Conservation (phyloP, 1,140 invertebrate species). For the Samia ricini region DNA sequence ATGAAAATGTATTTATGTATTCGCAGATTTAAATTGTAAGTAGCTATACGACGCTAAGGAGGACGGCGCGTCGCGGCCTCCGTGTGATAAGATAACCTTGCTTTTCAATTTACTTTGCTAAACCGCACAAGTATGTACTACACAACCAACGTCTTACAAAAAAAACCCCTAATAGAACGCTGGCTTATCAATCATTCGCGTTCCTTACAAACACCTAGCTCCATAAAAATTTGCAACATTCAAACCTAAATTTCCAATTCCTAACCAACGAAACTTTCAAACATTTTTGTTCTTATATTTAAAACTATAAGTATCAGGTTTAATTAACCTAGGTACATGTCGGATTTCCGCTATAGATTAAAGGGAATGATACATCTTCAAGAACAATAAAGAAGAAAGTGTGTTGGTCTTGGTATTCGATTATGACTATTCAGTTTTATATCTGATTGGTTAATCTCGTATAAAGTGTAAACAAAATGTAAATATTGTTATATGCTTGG, state of each 20-base stretch:
- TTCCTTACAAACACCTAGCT: slow-evolving; percentile 14
- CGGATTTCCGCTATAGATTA: no score
- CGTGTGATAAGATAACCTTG: slow-evolving; percentile 75
- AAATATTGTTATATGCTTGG: background rate
- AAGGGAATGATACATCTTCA: background rate
- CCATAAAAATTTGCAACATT: no score
- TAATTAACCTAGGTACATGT: no score
- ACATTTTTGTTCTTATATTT: no score
- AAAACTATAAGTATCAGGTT: no score
- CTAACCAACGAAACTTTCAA: no score
- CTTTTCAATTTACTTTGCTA: slow-evolving; percentile 67
- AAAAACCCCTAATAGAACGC: slow-evolving; percentile 38
- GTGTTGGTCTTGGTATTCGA: background rate
- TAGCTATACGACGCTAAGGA: slow-evolving; percentile 25
- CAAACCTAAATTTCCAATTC: no score
- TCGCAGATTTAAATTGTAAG: slow-evolving; percentile 34
- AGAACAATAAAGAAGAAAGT: background rate
- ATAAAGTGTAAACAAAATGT: background rate
- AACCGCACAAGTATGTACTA: slow-evolving; percentile 18
- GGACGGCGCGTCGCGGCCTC: slow-evolving; percentile 36
- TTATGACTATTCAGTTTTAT: background rate
- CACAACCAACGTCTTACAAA: slow-evolving; percentile 22
- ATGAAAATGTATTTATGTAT: background rate
- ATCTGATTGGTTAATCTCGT: background rate
- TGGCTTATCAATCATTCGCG: slow-evolving; percentile 43